phyloP scores from a whole-genome alignment of 2,113 vertebrate genomes.

The Dasyurus viverrinus region DNA sequence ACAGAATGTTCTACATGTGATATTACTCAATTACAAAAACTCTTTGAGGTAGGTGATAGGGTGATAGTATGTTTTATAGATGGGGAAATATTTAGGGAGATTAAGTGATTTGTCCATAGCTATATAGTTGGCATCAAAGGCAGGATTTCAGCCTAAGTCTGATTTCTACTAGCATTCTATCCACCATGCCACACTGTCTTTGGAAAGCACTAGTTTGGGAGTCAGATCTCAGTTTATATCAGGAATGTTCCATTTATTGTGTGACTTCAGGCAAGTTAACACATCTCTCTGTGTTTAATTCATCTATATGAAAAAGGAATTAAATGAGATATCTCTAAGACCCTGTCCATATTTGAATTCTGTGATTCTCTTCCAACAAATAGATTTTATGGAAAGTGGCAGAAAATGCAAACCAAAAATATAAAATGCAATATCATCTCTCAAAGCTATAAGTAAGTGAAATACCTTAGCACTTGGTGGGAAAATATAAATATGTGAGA shows the following conservation, averaged over 20 bases:
- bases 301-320: not conserved
- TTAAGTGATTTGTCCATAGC: not conserved
- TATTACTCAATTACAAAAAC: not conserved
- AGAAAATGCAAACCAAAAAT: not conserved
- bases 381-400: not conserved
- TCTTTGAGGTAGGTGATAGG: not conserved
- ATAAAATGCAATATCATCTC: not conserved
- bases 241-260: not conserved
- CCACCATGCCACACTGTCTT: not conserved
- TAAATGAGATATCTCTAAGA: not conserved
- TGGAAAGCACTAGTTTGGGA: not conserved
- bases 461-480: not conserved
- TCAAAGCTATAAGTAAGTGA: not conserved
- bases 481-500: no score
- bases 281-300: not conserved
- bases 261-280: not conserved
- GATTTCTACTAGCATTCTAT: not conserved
- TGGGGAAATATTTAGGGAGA: not conserved
- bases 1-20: not conserved
- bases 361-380: not conserved
- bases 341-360: not conserved
- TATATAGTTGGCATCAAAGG: not conserved
- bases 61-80: not conserved
- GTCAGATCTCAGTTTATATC: not conserved
- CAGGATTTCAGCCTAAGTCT: not conserved